Conservation (phyloP, 1,140 invertebrate species). For the Drosophila virilis region DNA sequence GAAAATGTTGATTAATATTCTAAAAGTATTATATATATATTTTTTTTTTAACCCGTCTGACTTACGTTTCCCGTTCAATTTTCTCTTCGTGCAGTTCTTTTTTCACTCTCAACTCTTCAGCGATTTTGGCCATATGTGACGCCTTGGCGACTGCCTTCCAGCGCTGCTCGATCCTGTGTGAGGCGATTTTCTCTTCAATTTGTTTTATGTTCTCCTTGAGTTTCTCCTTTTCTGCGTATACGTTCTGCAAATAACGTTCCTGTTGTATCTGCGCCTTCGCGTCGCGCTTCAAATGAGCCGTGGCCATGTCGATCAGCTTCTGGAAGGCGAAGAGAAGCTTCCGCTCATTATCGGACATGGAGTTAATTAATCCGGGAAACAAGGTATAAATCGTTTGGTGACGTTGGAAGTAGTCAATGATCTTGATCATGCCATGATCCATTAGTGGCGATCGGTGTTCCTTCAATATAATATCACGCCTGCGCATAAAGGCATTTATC, state of each 20-base stretch:
- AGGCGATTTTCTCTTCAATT: background rate
- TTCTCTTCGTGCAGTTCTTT: conserved; percentile 27
- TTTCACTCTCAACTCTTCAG: conserved; percentile 32
- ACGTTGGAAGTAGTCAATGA: conserved; percentile 66
- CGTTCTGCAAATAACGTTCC: conserved; percentile 47
- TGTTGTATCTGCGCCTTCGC: conserved; percentile 39
- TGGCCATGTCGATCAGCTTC: conserved; percentile 36
- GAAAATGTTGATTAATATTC: background rate
- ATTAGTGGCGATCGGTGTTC: conserved; percentile 44
- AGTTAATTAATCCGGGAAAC: conserved; percentile 22
- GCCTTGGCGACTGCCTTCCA: conserved; percentile 25
- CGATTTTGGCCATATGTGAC: conserved; percentile 17
- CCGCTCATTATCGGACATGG: conserved; percentile 8
- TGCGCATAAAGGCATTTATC: conserved; percentile 43
- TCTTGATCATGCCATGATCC: conserved; percentile 59
- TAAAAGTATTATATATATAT: background rate
- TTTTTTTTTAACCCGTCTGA: background rate
- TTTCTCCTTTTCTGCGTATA: conserved; percentile 1
- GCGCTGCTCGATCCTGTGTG: background rate
- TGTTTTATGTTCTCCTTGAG: conserved; percentile 34
- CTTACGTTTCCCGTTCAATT: conserved; percentile 53
- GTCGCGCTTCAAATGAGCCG: conserved; percentile 35
- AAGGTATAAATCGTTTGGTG: conserved; percentile 35
- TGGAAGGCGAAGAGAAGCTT: conserved; percentile 45
- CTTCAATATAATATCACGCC: conserved; percentile 43